Percentiles rank a stretch among this genome's conserved stretches.
Evolutionary conservation across 1,140 invertebrate genomes (phyloP).

Genomic region (Apolygus lucorum): DNA sequence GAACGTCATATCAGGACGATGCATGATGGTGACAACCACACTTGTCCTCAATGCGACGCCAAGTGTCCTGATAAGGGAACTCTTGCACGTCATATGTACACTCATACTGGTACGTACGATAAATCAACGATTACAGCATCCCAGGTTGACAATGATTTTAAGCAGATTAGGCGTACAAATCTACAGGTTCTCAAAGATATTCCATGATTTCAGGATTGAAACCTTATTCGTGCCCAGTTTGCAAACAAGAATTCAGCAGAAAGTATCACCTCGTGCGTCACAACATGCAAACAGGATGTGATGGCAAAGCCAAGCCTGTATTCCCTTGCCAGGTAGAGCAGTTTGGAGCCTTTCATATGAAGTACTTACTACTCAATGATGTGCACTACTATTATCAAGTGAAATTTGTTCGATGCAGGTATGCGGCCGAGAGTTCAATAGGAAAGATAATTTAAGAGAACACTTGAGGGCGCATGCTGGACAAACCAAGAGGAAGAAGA

Average conservation of each 20-base stretch:
- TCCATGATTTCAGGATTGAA: constrained; percentile 39
- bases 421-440: constrained; percentile 59
- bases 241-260: constrained; percentile 58
- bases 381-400: background rate
- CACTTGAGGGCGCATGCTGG: constrained; percentile 65
- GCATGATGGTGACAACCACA: constrained; percentile 41
- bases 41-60: constrained; percentile 43
- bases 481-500: constrained; percentile 52
- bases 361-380: background rate
- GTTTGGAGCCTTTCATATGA: background rate
- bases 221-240: constrained; percentile 47
- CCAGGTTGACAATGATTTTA: too few species aligned
- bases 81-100: constrained; percentile 46
- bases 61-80: constrained; percentile 44
- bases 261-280: constrained; percentile 69
- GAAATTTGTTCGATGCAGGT: constrained; percentile 43
- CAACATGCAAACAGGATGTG: constrained; percentile 61
- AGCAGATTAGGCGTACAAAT: too few species aligned
- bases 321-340: constrained; percentile 50
- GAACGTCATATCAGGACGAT: constrained; percentile 44
- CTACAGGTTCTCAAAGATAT: too few species aligned
- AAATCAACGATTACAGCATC: too few species aligned
- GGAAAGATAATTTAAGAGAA: constrained; percentile 67
- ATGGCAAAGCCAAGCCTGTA: constrained; percentile 47
- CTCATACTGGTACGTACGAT: constrained; percentile 37